These are phyloP conservation scores for Drosophila acutilabella DNA, from an alignment of 2,888 invertebrate genomes.

Conservation along the genomic window DNA sequence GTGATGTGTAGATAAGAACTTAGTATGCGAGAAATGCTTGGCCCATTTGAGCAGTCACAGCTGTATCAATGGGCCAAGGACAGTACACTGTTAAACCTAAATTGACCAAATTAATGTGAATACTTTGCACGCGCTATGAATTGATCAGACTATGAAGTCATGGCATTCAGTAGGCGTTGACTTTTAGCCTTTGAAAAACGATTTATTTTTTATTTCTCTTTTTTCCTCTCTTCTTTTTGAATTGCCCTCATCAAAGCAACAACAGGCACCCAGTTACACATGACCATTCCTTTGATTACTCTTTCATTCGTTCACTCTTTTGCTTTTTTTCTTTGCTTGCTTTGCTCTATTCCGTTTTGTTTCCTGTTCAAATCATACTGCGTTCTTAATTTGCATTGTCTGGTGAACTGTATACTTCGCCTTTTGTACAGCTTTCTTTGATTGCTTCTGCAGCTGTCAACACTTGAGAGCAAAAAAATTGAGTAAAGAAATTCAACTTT, in stretches of 20 bases:
- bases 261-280: conserved; percentile 68
- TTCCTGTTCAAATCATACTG: conserved; percentile 38
- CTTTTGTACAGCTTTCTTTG: conserved; percentile 3
- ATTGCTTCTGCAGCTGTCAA: conserved; percentile 41
- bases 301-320: neutral
- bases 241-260: conserved; percentile 79
- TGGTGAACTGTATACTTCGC: conserved; percentile 17
- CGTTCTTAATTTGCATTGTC: conserved; percentile 65
- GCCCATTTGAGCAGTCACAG: conserved; percentile 44
- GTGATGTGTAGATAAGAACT: conserved; percentile 51
- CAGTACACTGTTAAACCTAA: conserved; percentile 34
- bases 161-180: conserved; percentile 22
- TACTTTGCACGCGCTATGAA: conserved; percentile 47
- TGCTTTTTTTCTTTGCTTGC: neutral
- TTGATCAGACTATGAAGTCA: neutral
- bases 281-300: conserved; percentile 55
- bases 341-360: conserved; percentile 14
- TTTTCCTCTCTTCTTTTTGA: conserved; percentile 46
- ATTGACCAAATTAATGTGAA: conserved; percentile 75
- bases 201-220: conserved; percentile 17
- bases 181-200: conserved; percentile 44
- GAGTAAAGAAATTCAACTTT: conserved; percentile 14
- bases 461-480: conserved; percentile 37
- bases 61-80: conserved; percentile 8
- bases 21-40: conserved; percentile 54